These are phyloP conservation scores for Drosophila cracens DNA, from an alignment of 2,888 invertebrate genomes.

Conservation along the genomic window DNA sequence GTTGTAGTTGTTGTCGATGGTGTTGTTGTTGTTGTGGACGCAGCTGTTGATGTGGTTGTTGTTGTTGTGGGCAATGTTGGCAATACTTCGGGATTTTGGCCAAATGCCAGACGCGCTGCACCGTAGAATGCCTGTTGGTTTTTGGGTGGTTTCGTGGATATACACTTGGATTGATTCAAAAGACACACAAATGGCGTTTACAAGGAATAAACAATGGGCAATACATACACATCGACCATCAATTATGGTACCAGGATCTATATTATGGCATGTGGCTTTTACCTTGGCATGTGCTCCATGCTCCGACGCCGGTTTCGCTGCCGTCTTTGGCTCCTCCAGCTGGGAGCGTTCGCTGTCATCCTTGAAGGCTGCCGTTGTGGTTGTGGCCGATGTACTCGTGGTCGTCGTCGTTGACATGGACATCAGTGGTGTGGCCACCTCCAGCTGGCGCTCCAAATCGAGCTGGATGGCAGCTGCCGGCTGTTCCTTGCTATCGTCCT, in stretches of 20 bases:
- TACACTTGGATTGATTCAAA: conserved; percentile 75
- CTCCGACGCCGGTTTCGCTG: conserved; percentile 53
- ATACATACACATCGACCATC: conserved; percentile 29
- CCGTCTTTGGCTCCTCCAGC: conserved; percentile 69
- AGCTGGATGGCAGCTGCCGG: conserved; percentile 3
- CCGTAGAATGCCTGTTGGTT: conserved; percentile 87
- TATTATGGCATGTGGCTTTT: conserved; percentile 29
- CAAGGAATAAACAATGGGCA: conserved; percentile 51
- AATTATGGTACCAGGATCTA: conserved; percentile 28
- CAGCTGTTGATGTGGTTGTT: conserved; percentile 66
- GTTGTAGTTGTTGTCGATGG: conserved; percentile 64
- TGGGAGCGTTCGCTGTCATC: conserved; percentile 68
- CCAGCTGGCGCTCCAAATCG: conserved; percentile 82
- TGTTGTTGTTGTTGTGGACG: conserved; percentile 61
- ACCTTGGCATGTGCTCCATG: conserved; percentile 66
- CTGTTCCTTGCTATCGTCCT: conserved; percentile 39
- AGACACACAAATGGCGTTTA: conserved; percentile 66
- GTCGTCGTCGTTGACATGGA: conserved; percentile 67
- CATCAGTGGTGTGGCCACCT: conserved; percentile 78
- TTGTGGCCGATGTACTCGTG: conserved; percentile 67
- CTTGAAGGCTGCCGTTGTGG: conserved; percentile 71
- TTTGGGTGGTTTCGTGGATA: conserved; percentile 77
- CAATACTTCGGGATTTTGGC: conserved; percentile 86
- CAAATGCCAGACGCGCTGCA: conserved; percentile 86
- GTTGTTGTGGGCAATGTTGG: conserved; percentile 80